These are phyloP conservation scores for Scytalopus superciliaris DNA, from an alignment of 2,113 vertebrate species.

Conservation along the genomic window DNA sequence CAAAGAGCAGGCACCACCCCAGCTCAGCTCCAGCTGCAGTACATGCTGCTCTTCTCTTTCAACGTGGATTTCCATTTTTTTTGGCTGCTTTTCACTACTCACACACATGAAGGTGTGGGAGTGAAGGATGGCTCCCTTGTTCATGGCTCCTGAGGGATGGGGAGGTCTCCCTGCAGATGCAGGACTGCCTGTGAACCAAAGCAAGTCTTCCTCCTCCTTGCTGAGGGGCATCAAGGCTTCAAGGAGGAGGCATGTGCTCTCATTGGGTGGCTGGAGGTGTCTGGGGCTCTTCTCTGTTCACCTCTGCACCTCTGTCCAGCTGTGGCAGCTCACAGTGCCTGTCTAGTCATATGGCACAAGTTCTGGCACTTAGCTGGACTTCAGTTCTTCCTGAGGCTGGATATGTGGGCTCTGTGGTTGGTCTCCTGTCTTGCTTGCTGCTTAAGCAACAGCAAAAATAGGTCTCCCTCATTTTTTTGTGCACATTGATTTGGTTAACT, in stretches of 20 bases:
- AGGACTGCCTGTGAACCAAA: background rate
- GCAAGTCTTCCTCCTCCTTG: background rate
- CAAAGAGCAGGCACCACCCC: accelerated
- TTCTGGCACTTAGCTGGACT: background rate
- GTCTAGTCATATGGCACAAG: accelerated
- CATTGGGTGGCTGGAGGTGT: accelerated
- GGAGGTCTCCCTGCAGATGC: accelerated
- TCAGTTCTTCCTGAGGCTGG: background rate
- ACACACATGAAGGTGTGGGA: accelerated
- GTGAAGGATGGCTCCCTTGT: accelerated
- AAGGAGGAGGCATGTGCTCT: background rate
- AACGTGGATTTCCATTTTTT: background rate
- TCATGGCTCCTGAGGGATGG: background rate
- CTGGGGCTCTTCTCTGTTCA: background rate
- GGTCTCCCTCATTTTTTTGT: background rate
- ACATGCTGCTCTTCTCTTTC: background rate
- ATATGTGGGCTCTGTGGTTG: background rate
- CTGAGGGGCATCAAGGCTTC: accelerated
- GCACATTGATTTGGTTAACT: background rate
- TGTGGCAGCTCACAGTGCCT: accelerated
- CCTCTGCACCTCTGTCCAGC: background rate
- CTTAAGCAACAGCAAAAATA: background rate
- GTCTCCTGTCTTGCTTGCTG: background rate
- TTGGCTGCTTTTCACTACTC: background rate
- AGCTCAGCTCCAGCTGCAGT: background rate